These are phyloP conservation scores for Nemotelus nigrinus DNA, from an alignment of 2,888 invertebrate species.

Conservation along the genomic window DNA sequence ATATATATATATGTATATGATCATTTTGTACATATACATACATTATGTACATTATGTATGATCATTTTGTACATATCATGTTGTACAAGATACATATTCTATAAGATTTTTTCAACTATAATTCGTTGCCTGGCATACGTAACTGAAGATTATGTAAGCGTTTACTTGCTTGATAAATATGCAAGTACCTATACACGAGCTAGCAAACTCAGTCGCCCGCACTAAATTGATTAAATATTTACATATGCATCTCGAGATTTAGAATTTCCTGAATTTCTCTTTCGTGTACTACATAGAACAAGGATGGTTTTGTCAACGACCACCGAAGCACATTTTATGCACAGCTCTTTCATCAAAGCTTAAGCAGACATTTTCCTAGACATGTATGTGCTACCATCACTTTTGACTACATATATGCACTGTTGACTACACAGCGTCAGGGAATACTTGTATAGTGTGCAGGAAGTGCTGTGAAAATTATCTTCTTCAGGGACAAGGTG, in stretches of 20 bases:
- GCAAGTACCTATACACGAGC: conserved; percentile 33
- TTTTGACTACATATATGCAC: too few relatives aligned
- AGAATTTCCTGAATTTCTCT: conserved; percentile 40
- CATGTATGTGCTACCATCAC: too few relatives aligned
- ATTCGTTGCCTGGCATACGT: conserved; percentile 16
- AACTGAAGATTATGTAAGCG: background rate
- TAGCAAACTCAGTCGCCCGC: conserved; percentile 21
- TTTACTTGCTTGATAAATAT: conserved; percentile 40
- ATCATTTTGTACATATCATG: too few relatives aligned
- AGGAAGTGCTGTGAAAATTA: conserved; percentile 30
- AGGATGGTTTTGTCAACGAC: conserved; percentile 7
- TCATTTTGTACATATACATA: too few relatives aligned
- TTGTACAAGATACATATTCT: too few relatives aligned
- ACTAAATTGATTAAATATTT: conserved; percentile 44
- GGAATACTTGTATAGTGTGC: background rate
- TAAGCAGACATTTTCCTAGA: too few relatives aligned
- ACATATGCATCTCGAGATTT: conserved; percentile 43
- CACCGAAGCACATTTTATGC: background rate
- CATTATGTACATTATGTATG: too few relatives aligned
- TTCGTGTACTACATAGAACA: conserved; percentile 28
- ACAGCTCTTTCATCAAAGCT: too few relatives aligned
- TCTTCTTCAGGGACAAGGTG: conserved; percentile 33
- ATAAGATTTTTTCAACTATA: conserved; percentile 1
- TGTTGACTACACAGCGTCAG: too few relatives aligned
- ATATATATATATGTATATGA: too few relatives aligned